phyloP scores from a whole-genome alignment of 2,113 vertebrate genomes.

The Micromys minutus region DNA sequence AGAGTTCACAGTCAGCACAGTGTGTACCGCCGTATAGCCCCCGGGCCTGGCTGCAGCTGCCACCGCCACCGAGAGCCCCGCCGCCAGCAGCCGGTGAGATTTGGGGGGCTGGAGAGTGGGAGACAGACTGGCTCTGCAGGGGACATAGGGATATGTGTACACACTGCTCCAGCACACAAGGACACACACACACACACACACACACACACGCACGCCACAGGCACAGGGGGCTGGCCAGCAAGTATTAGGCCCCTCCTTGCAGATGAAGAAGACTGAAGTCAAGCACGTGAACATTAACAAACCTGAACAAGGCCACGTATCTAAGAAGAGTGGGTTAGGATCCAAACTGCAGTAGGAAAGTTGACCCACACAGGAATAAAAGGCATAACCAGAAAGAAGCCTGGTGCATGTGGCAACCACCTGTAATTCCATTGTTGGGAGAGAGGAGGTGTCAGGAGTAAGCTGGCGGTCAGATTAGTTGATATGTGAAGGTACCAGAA shows the following conservation, averaged over 20 bases:
- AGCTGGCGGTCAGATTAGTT: not conserved
- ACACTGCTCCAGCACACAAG: not conserved
- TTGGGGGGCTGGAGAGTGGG: not conserved
- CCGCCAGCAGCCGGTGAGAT: constrained; percentile 75
- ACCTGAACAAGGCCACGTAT: not conserved
- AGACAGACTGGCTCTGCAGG: not conserved
- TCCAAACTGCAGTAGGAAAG: no score
- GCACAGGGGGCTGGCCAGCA: rapidly evolving
- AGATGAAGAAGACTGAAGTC: not conserved
- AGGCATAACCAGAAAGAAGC: not conserved
- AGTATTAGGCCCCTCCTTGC: no score
- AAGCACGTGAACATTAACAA: not conserved
- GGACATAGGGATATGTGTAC: not conserved
- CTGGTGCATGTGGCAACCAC: not conserved
- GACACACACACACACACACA: no score
- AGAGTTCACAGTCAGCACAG: constrained; percentile 99
- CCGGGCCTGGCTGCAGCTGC: constrained; percentile 75
- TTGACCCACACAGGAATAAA: not conserved
- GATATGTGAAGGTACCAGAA: not conserved
- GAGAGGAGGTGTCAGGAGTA: not conserved
- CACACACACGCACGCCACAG: no score
- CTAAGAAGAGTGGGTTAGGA: not conserved
- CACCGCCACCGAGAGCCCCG: constrained; percentile 76
- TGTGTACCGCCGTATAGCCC: constrained; percentile 98
- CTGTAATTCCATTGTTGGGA: not conserved